Conservation (phyloP, 2,888 invertebrate genomes). For the Ferdinandea cuprea region DNA sequence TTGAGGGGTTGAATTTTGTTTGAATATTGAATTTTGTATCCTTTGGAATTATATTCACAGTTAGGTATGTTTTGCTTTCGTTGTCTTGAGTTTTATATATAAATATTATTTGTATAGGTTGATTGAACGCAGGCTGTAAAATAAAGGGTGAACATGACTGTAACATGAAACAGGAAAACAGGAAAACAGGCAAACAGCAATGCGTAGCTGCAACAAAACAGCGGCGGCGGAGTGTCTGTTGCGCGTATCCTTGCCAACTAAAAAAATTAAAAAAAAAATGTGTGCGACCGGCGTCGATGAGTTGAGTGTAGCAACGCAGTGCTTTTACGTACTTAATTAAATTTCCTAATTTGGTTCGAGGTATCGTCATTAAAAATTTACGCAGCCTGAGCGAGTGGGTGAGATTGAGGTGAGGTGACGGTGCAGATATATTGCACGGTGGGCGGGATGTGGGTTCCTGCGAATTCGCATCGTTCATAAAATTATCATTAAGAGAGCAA, state of each 20-base stretch:
- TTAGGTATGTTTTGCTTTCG: conserved; percentile 82
- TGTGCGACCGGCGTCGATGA: conserved; percentile 70
- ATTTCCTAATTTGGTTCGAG: conserved; percentile 75
- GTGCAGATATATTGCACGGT: conserved; percentile 20
- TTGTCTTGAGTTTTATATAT: conserved; percentile 80
- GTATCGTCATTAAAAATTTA: conserved; percentile 76
- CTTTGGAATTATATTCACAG: conserved; percentile 78
- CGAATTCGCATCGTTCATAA: conserved; percentile 41
- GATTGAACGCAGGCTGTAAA: conserved; percentile 65
- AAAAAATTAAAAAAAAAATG: too few species aligned
- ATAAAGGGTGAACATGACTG: conserved; percentile 2
- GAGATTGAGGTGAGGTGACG: conserved; percentile 9
- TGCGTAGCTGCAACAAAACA: conserved; percentile 36
- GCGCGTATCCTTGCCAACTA: conserved; percentile 68
- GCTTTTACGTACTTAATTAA: conserved; percentile 74
- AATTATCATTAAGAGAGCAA: conserved; percentile 45
- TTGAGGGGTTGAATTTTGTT: conserved; percentile 44
- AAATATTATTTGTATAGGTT: conserved; percentile 51
- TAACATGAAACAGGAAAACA: conserved; percentile 5
- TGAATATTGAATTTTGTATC: conserved; percentile 61
- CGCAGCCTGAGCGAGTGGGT: conserved; percentile 55
- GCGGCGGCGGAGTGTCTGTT: conserved; percentile 36
- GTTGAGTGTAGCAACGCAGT: conserved; percentile 29
- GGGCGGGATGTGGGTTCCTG: conserved; percentile 20
- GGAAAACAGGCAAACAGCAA: too few species aligned